Base-by-base conservation (phyloP, 1,140 invertebrate genomes). In the Diabrotica undecimpunctata region DNA sequence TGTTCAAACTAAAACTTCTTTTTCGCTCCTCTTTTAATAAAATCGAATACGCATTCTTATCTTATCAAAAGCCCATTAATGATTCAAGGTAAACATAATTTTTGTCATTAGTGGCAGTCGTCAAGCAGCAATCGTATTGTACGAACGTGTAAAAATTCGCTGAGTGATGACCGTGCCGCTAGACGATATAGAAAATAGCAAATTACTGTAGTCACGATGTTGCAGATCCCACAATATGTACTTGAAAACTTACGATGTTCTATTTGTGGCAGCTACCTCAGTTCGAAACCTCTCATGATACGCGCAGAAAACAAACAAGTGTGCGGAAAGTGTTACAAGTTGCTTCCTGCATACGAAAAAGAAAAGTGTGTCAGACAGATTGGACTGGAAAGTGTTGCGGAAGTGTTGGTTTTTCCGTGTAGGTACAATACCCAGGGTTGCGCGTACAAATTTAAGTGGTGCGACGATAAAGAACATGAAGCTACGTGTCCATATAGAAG, bases 271-370 rank as follows among this genome's bases (percentile, higher is more conserved):
- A 66, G 66, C 38, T 68, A 66, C 55, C 61, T 71, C 14, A 64
- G 56, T 46, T 53, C 35, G 0, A 57, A 54, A 52, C 69, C 69
- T 4, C 53, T 71, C 6, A 61, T 69, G 55, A 13, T 69, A 8
- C 61, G 55, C n/a, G 11, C 9, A 14, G 51, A 68, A 6, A 56
- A 57, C 39, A 7, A 58, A 14, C 66, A 71, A 58, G 39, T 71
- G 37, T 71, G 69, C 14, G 69, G 69, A n/a, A 66, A 66, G 35
- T 71, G 69, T 36, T 71, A 56, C 39, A 71, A 64, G 50, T 61
- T 69, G 7, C 52, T 69, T 13, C 66, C 66, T 2, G 11, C 57
- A 11, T 54, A 59, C 6, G 51, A 66, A 12, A 64, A 65, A 63
- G 7, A 12, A 6, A 54, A 61, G 9, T 71, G 54, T 25, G n/a